These are phyloP conservation scores for Neostethus bicornis DNA, from an alignment of 2,797 vertebrate genomes.

Conservation along the genomic window DNA sequence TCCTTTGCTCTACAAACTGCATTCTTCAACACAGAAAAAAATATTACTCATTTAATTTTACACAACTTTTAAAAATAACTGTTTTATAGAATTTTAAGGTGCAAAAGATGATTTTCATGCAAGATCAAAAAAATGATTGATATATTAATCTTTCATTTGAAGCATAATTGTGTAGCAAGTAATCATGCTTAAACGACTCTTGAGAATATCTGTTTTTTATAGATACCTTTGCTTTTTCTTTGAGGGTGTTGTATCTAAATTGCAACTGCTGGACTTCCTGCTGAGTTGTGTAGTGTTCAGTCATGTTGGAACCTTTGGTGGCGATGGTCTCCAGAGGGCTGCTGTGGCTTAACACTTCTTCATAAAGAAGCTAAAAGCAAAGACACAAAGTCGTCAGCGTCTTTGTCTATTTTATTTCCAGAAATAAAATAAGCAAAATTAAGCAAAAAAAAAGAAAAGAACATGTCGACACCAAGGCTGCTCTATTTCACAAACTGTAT, in stretches of 20 bases:
- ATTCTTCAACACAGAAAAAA: conserved; percentile 75
- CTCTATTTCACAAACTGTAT: too few species aligned
- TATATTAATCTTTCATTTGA: background rate
- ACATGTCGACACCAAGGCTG: too few species aligned
- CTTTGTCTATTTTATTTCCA: too few species aligned
- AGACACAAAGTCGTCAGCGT: too few species aligned
- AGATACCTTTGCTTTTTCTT: conserved; percentile 88
- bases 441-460: too few species aligned
- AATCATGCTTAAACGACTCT: conserved; percentile 2
- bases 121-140: conserved; percentile 1
- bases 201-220: conserved; percentile 11
- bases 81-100: background rate
- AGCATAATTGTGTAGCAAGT: conserved; percentile 4
- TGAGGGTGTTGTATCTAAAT: conserved; percentile 84
- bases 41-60: background rate
- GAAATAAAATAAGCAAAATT: too few species aligned
- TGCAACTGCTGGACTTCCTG: conserved; percentile 92
- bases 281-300: conserved; percentile 88
- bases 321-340: conserved; percentile 91
- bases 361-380: conserved; percentile 86
- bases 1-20: conserved; percentile 87
- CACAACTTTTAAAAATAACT: background rate
- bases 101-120: background rate
- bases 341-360: conserved; percentile 92
- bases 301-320: conserved; percentile 89